phyloP scores from a whole-genome alignment of 2,888 invertebrate species.

The Laothoe populi region DNA sequence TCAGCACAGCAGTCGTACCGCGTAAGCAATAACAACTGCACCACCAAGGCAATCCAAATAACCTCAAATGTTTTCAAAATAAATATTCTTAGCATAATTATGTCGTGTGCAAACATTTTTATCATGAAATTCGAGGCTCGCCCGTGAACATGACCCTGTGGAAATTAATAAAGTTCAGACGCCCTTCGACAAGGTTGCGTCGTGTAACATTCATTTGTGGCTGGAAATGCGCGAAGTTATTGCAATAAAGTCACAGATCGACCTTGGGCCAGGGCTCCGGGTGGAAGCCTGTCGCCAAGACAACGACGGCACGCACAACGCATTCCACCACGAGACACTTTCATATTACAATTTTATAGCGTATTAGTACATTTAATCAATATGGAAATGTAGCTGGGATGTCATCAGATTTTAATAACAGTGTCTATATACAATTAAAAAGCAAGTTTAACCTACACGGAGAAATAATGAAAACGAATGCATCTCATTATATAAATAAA shows the following conservation, averaged over 20 bases:
- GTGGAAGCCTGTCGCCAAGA: slow-evolving; percentile 38
- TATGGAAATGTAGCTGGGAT: slow-evolving; percentile 5
- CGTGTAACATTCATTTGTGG: slow-evolving; percentile 1
- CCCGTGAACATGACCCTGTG: slow-evolving; percentile 20
- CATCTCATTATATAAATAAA: too few species aligned
- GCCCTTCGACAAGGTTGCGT: neutral
- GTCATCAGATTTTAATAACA: too few species aligned
- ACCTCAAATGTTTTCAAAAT: neutral
- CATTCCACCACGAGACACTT: slow-evolving; percentile 33
- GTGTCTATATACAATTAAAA: too few species aligned
- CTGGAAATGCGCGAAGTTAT: slow-evolving; percentile 18
- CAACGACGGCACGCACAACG: slow-evolving; percentile 30
- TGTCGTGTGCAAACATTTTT: slow-evolving; percentile 3
- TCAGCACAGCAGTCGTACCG: too few species aligned
- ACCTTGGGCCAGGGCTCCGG: slow-evolving; percentile 40
- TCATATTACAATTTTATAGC: slow-evolving; percentile 36
- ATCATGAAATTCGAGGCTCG: neutral
- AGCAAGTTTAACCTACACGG: too few species aligned
- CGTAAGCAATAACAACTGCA: too few species aligned
- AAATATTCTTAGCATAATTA: neutral
- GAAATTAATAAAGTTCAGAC: slow-evolving; percentile 10
- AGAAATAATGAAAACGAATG: too few species aligned
- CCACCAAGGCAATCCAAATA: too few species aligned
- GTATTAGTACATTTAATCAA: slow-evolving; percentile 13
- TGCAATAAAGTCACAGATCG: slow-evolving; percentile 27